Evolutionary conservation across 2,888 invertebrate species (phyloP).

Genomic region (Ormyrus thymus): DNA sequence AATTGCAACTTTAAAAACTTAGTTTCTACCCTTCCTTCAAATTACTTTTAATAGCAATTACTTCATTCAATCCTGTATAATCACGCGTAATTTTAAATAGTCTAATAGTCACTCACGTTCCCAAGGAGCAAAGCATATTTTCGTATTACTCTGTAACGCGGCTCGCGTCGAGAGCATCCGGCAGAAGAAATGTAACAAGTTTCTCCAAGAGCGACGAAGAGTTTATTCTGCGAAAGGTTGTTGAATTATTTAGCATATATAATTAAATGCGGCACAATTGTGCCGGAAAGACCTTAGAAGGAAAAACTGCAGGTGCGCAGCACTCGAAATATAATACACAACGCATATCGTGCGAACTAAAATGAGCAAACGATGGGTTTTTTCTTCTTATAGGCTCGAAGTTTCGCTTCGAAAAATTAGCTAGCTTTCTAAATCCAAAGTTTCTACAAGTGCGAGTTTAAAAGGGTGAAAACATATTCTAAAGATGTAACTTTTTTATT

Average conservation of each 20-base stretch:
- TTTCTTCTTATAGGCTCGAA: constrained; percentile 9
- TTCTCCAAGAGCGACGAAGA: not conserved
- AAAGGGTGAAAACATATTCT: not conserved
- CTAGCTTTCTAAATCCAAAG: constrained; percentile 28
- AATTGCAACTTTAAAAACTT: too few relatives aligned
- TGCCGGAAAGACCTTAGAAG: not conserved
- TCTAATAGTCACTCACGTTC: not conserved
- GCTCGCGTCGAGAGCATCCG: not conserved
- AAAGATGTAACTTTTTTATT: constrained; percentile 6
- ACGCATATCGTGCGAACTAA: not conserved
- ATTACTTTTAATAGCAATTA: too few relatives aligned
- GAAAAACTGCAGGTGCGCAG: not conserved
- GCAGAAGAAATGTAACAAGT: not conserved
- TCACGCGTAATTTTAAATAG: not conserved
- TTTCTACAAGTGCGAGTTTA: constrained; percentile 15
- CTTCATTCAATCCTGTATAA: too few relatives aligned
- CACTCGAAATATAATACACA: too few relatives aligned
- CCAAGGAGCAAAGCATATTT: constrained; percentile 24
- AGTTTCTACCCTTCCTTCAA: too few relatives aligned
- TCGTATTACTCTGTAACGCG: constrained; percentile 29
- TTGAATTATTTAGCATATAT: constrained; percentile 9
- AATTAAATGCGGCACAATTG: not conserved
- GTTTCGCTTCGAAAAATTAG: constrained; percentile 21
- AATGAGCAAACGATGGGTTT: not conserved
- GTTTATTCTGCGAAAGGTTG: constrained; percentile 3